Conservation (phyloP, 2,797 vertebrate species). For the Lates japonicus region DNA sequence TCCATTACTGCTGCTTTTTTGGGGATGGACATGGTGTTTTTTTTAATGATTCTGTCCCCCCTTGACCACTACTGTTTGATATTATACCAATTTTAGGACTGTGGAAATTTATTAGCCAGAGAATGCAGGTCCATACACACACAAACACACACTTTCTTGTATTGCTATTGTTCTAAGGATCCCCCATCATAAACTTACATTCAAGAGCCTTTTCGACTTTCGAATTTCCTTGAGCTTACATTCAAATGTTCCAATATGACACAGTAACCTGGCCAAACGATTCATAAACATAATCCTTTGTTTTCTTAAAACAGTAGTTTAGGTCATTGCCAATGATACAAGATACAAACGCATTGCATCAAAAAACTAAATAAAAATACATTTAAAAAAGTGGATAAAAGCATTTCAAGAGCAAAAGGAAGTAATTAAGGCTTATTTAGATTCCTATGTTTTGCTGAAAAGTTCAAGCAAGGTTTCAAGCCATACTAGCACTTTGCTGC, state of each 20-base stretch:
- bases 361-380: not conserved
- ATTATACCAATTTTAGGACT: not conserved
- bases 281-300: not conserved
- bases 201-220: too few species aligned
- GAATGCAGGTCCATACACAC: not conserved
- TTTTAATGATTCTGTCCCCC: not conserved
- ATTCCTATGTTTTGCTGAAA: too few species aligned
- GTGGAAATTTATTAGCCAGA: conserved; percentile 12
- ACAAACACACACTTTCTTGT: conserved; percentile 14
- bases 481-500: too few species aligned
- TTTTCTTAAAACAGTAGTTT: not conserved
- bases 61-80: conserved; percentile 8
- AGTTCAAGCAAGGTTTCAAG: too few species aligned
- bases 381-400: not conserved
- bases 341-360: too few species aligned
- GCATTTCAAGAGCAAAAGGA: not conserved
- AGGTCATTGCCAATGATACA: not conserved
- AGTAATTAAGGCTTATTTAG: not conserved
- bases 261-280: not conserved
- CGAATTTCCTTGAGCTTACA: too few species aligned
- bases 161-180: not conserved
- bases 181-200: not conserved
- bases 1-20: conserved; percentile 44
- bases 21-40: not conserved
- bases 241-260: not conserved